A percentile compares a stretch with the other conserved stretches of the same genome.
These are phyloP conservation scores for Poeciliopsis presidionis DNA, from an alignment of 2,797 vertebrate species.

Conservation along the genomic window DNA sequence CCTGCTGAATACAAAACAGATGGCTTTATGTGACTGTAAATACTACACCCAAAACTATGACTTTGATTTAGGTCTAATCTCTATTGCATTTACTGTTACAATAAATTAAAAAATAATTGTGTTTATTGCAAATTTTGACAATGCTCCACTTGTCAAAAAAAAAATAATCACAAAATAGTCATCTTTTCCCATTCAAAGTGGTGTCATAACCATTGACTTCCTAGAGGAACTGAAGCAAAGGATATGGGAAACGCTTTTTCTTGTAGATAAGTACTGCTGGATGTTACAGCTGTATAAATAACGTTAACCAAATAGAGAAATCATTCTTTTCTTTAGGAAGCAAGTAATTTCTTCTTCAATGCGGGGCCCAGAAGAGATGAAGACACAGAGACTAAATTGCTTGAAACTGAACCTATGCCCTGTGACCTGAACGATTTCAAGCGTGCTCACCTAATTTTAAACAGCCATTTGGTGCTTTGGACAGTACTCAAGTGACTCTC, in stretches of 20 bases:
- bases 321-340: constrained; percentile 80
- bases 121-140: no score
- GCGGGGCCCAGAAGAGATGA: constrained; percentile 70
- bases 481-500: constrained; percentile 58
- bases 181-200: constrained; percentile 69
- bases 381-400: constrained; percentile 65
- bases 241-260: constrained; percentile 63
- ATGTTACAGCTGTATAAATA: constrained; percentile 82
- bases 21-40: background rate
- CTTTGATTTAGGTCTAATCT: background rate
- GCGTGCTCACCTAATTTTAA: constrained; percentile 52
- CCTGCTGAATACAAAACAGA: constrained; percentile 7
- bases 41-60: background rate
- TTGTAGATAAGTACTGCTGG: constrained; percentile 67
- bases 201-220: constrained; percentile 70
- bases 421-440: constrained; percentile 64
- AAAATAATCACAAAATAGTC: constrained; percentile 37
- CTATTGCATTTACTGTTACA: constrained; percentile 2
- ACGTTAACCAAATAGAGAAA: constrained; percentile 75
- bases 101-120: no score
- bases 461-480: constrained; percentile 70
- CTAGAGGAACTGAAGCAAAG: constrained; percentile 63
- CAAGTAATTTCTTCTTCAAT: constrained; percentile 77
- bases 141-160: constrained; percentile 16
- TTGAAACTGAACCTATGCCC: constrained; percentile 49